Evolutionary conservation across 2,888 invertebrate genomes (phyloP), one percentile per base, ranked within the genome.

Genomic region (Cinara cedri): DNA sequence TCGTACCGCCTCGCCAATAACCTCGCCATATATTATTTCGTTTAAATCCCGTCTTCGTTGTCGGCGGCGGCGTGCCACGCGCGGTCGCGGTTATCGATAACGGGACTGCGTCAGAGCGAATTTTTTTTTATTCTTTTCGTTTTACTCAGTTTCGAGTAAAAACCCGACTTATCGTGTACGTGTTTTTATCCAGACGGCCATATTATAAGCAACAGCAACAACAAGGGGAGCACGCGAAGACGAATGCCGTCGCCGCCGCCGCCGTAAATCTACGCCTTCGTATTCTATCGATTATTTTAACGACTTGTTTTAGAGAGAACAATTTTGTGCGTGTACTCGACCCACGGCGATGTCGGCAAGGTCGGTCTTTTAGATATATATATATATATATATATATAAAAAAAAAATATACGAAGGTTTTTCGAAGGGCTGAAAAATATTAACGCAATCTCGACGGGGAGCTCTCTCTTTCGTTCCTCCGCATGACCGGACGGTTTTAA

Each of bases 221-320:
- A 46, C 72, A 26, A 74, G 42, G 74, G 44, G 42, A 44, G 24
- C 54, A 8, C 42, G 26, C 49, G 76, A 54, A 65, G 75, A 68
- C 57, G 24, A 55, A 66, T 34, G 55, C 46, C 26, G 60, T 60
- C 60, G 78, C 57, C 44, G 66, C 55, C 19, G 55, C 46, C 26
- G 60, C 68, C 60, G 78, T 78, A 78, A 78, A 78, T 78, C 78
- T 78, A 78, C 78, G 78, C 78, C 78, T 78, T 78, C 70, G 70
- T 60, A 54, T 76, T 34, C 19, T 60, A 70, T 78, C 68, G 78
- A 78, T 78, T 78, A 70, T 78, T 78, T 68, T 49, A 70, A 78
- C 68, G 60, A 78, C 68, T 70, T 51, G 78, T 78, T 70, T 78
- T 76, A 57, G 66, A 42, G 66, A 42, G 60, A 62, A 78, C 42